Conservation (phyloP, 2,113 vertebrate genomes). For the Eulemur macaco region DNA sequence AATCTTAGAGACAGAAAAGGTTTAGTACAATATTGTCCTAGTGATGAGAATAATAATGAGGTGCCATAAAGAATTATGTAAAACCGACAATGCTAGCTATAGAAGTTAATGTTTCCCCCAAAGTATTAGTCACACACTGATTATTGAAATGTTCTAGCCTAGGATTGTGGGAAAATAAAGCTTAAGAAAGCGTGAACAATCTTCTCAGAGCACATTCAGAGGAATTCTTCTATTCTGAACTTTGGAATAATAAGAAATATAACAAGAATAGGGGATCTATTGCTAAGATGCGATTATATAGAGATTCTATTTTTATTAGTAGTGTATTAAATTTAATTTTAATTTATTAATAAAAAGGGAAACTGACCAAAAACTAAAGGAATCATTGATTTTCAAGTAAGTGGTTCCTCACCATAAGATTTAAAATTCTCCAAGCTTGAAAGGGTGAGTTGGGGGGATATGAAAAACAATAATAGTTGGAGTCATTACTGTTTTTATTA, state of each 20-base stretch:
- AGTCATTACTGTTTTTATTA: background rate
- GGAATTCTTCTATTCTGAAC: background rate
- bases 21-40: background rate
- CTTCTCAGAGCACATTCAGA: background rate
- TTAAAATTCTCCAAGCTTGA: background rate
- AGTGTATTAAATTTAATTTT: background rate
- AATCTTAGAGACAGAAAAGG: background rate
- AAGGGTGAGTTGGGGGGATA: background rate
- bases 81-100: background rate
- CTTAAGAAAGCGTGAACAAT: background rate
- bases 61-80: background rate
- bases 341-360: background rate
- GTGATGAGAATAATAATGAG: constrained; percentile 45
- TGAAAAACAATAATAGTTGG: background rate
- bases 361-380: background rate
- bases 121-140: constrained; percentile 14
- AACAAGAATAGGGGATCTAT: background rate
- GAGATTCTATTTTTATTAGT: background rate
- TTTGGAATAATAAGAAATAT: background rate
- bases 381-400: constrained; percentile 20
- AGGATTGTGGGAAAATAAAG: background rate
- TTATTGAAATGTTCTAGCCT: background rate
- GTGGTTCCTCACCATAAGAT: background rate
- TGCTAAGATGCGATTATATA: background rate
- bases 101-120: constrained; percentile 34